Conservation (phyloP, 2,797 vertebrate genomes). For the Columba guinea region DNA sequence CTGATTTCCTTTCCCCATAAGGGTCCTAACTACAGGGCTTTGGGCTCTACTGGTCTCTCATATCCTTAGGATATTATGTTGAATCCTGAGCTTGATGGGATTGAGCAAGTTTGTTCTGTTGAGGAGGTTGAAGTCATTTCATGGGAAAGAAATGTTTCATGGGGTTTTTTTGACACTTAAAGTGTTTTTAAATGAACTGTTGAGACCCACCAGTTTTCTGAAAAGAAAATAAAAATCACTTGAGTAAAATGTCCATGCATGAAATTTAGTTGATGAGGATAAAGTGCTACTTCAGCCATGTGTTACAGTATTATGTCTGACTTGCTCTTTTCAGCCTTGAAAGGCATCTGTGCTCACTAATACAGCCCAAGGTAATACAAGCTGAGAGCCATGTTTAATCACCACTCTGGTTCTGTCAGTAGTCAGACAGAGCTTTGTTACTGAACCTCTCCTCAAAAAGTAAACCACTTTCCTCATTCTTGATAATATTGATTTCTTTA, state of each 20-base stretch:
- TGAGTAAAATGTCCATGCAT: not conserved
- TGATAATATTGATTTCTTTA: slow-evolving; percentile 55
- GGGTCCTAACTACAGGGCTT: not conserved
- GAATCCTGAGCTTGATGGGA: not conserved
- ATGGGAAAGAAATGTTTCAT: not conserved
- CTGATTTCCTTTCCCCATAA: not conserved
- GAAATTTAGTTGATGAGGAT: not conserved
- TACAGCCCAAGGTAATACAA: not conserved
- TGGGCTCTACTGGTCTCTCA: not conserved
- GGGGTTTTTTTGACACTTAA: not conserved
- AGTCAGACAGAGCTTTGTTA: not conserved
- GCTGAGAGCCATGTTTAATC: not conserved
- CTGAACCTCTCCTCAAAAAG: not conserved
- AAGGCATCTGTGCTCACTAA: not conserved
- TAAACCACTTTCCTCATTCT: not conserved
- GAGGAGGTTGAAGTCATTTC: not conserved
- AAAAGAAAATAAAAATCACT: not conserved
- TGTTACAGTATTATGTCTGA: not conserved
- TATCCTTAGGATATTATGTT: not conserved
- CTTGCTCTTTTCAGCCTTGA: not conserved
- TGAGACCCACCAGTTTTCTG: not conserved
- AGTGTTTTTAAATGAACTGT: not conserved
- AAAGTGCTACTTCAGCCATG: not conserved
- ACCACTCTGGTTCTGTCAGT: not conserved
- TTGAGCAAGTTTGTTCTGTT: not conserved